Evolutionary conservation across 2,113 vertebrate species (phyloP).

Genomic region (Monarcha castaneiventris): DNA sequence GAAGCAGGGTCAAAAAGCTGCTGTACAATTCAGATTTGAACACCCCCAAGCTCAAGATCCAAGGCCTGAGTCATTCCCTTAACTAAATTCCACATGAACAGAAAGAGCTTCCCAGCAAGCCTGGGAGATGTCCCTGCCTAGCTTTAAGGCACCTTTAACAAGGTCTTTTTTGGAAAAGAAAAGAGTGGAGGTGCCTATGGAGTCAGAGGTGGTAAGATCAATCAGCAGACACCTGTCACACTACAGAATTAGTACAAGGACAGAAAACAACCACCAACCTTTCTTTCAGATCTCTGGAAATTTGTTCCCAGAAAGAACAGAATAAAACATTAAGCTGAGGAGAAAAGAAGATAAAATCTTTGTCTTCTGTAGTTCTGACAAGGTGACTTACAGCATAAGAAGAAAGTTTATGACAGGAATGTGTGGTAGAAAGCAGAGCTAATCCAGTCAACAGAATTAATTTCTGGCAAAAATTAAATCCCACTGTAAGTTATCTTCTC

Average conservation of each 20-base stretch:
- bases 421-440: not conserved
- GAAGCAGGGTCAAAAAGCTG: not conserved
- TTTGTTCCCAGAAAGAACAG: not conserved
- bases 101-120: not conserved
- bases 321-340: not conserved
- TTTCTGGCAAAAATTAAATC: not conserved
- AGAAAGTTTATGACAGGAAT: not conserved
- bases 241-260: not conserved
- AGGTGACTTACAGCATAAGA: not conserved
- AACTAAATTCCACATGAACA: not conserved
- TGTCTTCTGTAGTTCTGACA: not conserved
- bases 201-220: not conserved
- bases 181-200: not conserved
- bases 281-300: not conserved
- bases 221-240: not conserved
- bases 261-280: not conserved
- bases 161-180: not conserved
- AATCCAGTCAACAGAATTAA: not conserved
- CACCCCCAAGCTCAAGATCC: not conserved
- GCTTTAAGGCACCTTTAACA: not conserved
- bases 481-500: not conserved
- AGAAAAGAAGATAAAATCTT: not conserved
- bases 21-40: not conserved
- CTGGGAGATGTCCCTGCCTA: not conserved
- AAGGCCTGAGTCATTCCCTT: not conserved